Base-by-base conservation (phyloP, 2,797 vertebrate species). In the Eidolon dupreanum region DNA sequence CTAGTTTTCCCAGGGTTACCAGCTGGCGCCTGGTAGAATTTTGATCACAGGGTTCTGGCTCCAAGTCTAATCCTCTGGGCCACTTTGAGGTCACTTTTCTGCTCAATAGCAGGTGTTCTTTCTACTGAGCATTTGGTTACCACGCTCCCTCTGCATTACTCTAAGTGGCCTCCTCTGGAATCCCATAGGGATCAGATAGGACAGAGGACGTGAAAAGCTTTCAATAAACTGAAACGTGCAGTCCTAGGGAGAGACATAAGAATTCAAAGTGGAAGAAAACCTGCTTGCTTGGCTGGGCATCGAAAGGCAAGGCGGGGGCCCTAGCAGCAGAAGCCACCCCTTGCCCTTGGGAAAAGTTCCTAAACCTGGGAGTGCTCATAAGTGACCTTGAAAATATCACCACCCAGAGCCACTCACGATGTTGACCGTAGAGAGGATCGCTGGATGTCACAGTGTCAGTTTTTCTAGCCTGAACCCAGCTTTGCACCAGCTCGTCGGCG, bases 261-360 rank as follows among this genome's bases (percentile, higher is more conserved):
- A 71, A 85, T 78, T 90, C 57, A 74, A 51, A 75, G 59, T 33
- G 43, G 63, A 92, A 82, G 15, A 24, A 59, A 84, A n/a, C 6
- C 19, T 38, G n/a, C 77, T 57, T 33, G 41, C 28, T 26, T 51
- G 22, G 59, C n/a, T 49, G 55, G 87, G 17, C 28, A 22, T 4
- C 12, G 10, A 5, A 5, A 74, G 13, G 33, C n/a, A 11, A 57
- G 46, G 15, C 53, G 6, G 63, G 24, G 36, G 10, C 3, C 17
- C 22, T 9, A 9, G n/a, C 28, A 68, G 41, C 36, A 55, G 75
- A 59, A 55, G 71, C 16, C 51, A 38, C 24, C 4, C 22, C 15
- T 2, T 24, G 15, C 9, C 57, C 31, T 1, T 17, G 16, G 68
- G 33, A 46, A 24, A 82, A 78, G 43, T 49, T 75, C 31, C 73